Percentiles rank a stretch among this genome's conserved stretches.
These are phyloP conservation scores for Autographa gamma DNA, from an alignment of 2,888 invertebrate genomes.

Conservation along the genomic window DNA sequence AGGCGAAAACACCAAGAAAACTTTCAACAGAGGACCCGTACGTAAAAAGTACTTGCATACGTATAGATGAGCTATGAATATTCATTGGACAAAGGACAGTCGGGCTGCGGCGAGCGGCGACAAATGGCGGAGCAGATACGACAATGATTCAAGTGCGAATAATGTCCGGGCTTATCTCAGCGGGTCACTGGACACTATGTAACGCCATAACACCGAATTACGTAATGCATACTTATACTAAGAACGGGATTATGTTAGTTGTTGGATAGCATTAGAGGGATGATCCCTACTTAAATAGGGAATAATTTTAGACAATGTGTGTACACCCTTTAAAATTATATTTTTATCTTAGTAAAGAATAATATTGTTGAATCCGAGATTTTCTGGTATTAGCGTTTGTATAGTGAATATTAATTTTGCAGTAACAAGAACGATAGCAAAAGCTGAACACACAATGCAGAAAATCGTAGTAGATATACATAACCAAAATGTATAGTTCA, in stretches of 20 bases:
- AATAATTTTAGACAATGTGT: not conserved
- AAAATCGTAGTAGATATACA: not conserved
- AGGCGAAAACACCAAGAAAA: not conserved
- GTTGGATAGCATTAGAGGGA: not conserved
- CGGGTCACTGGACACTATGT: slow-evolving; percentile 62
- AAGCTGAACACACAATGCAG: no score
- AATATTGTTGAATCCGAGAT: no score
- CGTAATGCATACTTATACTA: slow-evolving; percentile 31
- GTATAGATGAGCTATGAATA: slow-evolving; percentile 71
- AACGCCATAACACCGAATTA: slow-evolving; percentile 39
- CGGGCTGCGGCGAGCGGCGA: slow-evolving; percentile 54
- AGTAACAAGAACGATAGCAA: no score
- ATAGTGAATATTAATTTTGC: no score
- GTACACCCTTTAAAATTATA: not conserved
- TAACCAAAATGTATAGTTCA: not conserved
- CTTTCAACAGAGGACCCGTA: not conserved
- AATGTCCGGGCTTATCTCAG: slow-evolving; percentile 71
- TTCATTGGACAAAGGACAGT: slow-evolving; percentile 70
- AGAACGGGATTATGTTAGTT: slow-evolving; percentile 1
- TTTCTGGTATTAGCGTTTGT: no score
- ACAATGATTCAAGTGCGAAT: slow-evolving; percentile 78
- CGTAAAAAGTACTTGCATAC: slow-evolving; percentile 39
- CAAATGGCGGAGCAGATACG: slow-evolving; percentile 72
- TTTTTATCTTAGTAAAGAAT: not conserved
- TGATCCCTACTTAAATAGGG: not conserved